Evolutionary conservation across 92 coral and sea anemone species (phyloP), one percentile per base, ranked within the genome.

Genomic region (Plumapathes pennacea): DNA sequence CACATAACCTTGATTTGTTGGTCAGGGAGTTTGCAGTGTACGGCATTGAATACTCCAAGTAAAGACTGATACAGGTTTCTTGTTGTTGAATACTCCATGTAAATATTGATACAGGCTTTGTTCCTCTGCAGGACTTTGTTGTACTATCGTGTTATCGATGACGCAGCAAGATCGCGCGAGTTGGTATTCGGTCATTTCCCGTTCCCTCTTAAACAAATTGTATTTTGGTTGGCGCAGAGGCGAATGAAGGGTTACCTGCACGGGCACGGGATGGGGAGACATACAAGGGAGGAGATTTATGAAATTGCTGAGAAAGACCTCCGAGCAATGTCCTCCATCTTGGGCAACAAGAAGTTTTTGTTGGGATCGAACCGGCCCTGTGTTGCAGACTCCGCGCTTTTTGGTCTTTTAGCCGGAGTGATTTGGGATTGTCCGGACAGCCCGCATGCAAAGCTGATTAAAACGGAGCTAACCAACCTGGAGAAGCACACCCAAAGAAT

Each of bases 181-280:
- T 24, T 4, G 10, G 45, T 64, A n/a, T 39, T 75, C 0, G 47
- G 63, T 8, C 5, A 0, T 0, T 1, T 56, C 33, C 77, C 84
- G 21, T 19, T 25, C 38, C 92, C 88, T 5, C 32, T 85, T 13
- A 58, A 63, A 26, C 38, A 50, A 34, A 3, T 69, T 14, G 5
- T 61, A 25, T 81, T 72, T 27, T 56, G 77, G 81, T 12, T 31
- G 11, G 2, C 49, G 4, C 81, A 44, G 38, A 44, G 71, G n/a
- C 31, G 12, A 40, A 23, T 55, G 47, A 13, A 20, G 4, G 71
- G 31, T 5, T 54, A 29, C 44, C 67, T 85, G 4, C 44, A 74
- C 46, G 75, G 81, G 17, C 94, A 85, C 58, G 94, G 94, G 1
- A 85, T 85, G 6, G 94, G 94, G 3, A 72, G 94, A 10, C 94